A percentile compares a stretch with the other conserved stretches of the same genome.
These are phyloP conservation scores for Spodoptera litura DNA, from an alignment of 1,140 invertebrate genomes.

Conservation along the genomic window DNA sequence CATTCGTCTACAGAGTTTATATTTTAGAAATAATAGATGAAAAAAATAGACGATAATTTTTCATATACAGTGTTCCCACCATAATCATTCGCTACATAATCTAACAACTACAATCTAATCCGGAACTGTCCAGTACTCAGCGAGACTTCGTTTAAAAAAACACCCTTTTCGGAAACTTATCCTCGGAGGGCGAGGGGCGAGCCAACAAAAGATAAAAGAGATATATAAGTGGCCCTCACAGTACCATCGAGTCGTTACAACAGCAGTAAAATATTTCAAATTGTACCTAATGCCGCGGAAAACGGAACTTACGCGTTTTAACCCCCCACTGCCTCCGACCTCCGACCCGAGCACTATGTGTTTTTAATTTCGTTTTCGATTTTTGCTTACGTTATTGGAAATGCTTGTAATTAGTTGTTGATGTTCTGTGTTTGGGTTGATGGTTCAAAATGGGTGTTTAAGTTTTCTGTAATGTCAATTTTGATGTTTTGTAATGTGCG, in stretches of 20 bases:
- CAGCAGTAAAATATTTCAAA: constrained; percentile 85
- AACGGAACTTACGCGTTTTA: constrained; percentile 82
- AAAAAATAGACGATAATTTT: not conserved
- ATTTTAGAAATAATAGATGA: not conserved
- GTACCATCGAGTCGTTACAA: constrained; percentile 85
- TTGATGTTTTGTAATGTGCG: not conserved
- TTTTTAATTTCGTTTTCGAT: constrained; percentile 53
- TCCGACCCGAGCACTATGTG: constrained; percentile 54
- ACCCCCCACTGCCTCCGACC: constrained; percentile 54
- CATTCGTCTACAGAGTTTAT: too few relatives aligned
- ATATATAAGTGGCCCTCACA: constrained; percentile 85
- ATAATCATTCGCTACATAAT: constrained; percentile 7
- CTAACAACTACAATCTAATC: constrained; percentile 38
- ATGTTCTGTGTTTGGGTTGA: constrained; percentile 31
- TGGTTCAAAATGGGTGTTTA: constrained; percentile 11
- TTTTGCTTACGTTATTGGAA: constrained; percentile 36
- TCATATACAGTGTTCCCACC: not conserved
- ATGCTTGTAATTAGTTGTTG: constrained; percentile 37
- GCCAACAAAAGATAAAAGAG: constrained; percentile 84
- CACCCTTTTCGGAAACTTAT: constrained; percentile 40
- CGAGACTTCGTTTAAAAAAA: constrained; percentile 43
- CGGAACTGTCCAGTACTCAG: constrained; percentile 19
- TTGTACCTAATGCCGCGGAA: constrained; percentile 82
- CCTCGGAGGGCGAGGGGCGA: constrained; percentile 54
- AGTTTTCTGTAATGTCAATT: not conserved